Evolutionary conservation across 1,140 invertebrate genomes (phyloP).

Genomic region (Drosophila mojavensis): DNA sequence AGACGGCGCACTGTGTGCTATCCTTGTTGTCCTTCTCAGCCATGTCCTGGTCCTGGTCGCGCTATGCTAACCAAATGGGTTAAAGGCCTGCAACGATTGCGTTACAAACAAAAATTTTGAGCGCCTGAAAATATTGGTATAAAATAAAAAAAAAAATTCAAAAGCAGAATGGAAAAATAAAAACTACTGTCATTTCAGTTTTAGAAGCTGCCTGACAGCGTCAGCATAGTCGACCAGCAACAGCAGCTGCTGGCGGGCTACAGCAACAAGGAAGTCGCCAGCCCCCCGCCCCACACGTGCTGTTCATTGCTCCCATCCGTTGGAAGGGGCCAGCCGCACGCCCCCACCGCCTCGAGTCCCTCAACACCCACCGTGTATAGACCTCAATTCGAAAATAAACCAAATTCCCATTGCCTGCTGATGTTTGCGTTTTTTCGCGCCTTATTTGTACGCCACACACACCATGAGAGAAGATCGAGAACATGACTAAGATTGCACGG

Average conservation of each 20-base stretch:
- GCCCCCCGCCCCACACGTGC: neutral
- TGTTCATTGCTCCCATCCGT: conserved; percentile 33
- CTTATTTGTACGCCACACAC: conserved; percentile 68
- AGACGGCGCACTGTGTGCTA: conserved; percentile 85
- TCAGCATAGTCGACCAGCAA: no score
- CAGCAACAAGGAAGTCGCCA: conserved; percentile 18
- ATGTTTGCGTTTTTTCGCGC: conserved; percentile 61
- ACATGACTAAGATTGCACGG: conserved; percentile 62
- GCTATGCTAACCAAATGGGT: conserved; percentile 45
- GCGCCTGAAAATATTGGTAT: neutral
- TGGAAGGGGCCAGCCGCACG: neutral
- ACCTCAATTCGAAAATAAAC: conserved; percentile 70
- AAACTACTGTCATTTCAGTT: conserved; percentile 25
- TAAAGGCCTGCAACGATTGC: conserved; percentile 24
- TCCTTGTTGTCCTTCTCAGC: conserved; percentile 69
- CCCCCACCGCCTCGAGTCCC: neutral
- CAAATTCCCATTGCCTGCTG: conserved; percentile 43
- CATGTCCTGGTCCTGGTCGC: conserved; percentile 33
- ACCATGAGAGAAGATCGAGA: conserved; percentile 24
- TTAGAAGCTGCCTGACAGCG: conserved; percentile 14
- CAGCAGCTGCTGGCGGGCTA: neutral
- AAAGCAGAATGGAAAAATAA: neutral
- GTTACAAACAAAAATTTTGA: conserved; percentile 24
- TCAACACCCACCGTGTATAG: conserved; percentile 17
- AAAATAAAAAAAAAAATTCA: conserved; percentile 3